These are phyloP conservation scores for Aspidiotus rigidus DNA, from an alignment of 2,888 invertebrate species.

Conservation along the genomic window DNA sequence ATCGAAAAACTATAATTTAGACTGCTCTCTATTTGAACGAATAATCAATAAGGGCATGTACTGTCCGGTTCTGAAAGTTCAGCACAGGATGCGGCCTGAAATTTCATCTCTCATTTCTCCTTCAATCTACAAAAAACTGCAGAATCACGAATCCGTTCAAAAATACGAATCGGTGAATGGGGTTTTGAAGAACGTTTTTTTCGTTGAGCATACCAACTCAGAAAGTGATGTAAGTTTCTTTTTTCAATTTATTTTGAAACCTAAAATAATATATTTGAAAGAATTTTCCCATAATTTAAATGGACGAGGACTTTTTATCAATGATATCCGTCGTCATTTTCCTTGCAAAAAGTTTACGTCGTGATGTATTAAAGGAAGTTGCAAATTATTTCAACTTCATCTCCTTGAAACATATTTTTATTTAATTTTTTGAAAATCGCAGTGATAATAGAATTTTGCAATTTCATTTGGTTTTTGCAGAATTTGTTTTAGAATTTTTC, in stretches of 20 bases:
- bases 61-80: constrained; percentile 45
- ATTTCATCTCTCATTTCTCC: constrained; percentile 48
- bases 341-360: too few relatives aligned
- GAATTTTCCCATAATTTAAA: too few relatives aligned
- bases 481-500: too few relatives aligned
- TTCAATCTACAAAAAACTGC: constrained; percentile 55
- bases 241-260: not conserved
- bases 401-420: too few relatives aligned
- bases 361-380: too few relatives aligned
- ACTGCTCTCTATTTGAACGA: constrained; percentile 49
- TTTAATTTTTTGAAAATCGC: too few relatives aligned
- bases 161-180: constrained; percentile 52
- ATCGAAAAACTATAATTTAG: constrained; percentile 45
- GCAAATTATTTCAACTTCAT: too few relatives aligned
- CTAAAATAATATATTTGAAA: not conserved
- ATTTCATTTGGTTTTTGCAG: too few relatives aligned
- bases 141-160: constrained; percentile 52
- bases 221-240: constrained; percentile 49
- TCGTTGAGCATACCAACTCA: constrained; percentile 52
- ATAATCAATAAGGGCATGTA: constrained; percentile 46
- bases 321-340: too few relatives aligned
- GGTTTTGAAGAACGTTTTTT: constrained; percentile 56
- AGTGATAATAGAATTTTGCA: too few relatives aligned
- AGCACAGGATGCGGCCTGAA: constrained; percentile 50
- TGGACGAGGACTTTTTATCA: too few relatives aligned